Evolutionary conservation across 2,113 vertebrate species (phyloP), one percentile per base, ranked within the genome.

Genomic region (Peromyscus californicus): DNA sequence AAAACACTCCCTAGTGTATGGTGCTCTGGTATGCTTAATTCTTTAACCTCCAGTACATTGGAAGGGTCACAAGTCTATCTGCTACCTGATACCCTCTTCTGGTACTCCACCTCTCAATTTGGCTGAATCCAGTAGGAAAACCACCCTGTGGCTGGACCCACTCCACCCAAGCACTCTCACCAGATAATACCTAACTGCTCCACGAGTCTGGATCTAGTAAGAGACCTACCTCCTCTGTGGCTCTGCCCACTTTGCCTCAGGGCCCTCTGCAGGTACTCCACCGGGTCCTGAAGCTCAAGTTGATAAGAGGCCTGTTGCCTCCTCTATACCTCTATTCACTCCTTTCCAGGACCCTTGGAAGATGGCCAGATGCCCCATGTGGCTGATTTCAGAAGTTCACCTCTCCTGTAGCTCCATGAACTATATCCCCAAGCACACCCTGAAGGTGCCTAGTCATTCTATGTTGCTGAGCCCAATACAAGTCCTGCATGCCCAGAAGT

Each of bases 51-150:
- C 7, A 59, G 17, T 16, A n/a, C 7, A 4, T 2, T 61, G 48
- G 17, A 22, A 61, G 11, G 11, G 7, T 11, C 7, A n/a, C 0
- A 17, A 3, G 7, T 26, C 11, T 19, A 3, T 57, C 9, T n/a
- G 31, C 19, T 5, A 21, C 42, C 22, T 10, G 31, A 67, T 31
- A 61, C 1, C 10, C 17, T 67, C 42, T 86, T 65, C 29, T 21
- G 29, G 7, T 8, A 85, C 9, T 8, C 8, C 9, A 7, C 3
- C 15, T 85, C 26, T 85, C 39, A 4, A 65, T 31, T 19, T 65
- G 16, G 26, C 39, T 21, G 26, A 45, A 31, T 19, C 15, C 61
- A 45, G 39, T 45, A 85, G 42, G 61, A 65, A 9, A 9, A 45
- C 45, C 29, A 65, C 26, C 29, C 17, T 33, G 16, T 21, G 17